Conservation (phyloP, 2,113 vertebrate genomes). For the Eira barbara region DNA sequence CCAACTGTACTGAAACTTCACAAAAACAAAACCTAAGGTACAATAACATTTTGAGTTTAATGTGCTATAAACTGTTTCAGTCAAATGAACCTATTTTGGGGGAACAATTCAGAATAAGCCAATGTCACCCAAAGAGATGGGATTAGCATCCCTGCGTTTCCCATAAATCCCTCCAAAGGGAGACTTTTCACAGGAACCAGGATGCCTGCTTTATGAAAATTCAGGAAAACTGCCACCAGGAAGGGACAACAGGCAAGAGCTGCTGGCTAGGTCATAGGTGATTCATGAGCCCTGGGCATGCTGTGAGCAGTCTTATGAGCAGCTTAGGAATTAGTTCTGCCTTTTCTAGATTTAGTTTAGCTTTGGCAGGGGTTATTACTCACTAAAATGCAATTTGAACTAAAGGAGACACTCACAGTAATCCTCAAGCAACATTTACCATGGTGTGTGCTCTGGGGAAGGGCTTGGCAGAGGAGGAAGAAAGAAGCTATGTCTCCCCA, state of each 20-base stretch:
- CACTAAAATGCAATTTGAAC: background rate
- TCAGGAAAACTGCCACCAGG: background rate
- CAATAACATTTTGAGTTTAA: background rate
- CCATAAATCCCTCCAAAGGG: background rate
- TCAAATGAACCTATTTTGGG: background rate
- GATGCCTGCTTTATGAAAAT: background rate
- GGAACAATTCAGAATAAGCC: background rate
- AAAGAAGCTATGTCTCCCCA: accelerated
- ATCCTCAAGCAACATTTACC: background rate
- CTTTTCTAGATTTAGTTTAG: background rate
- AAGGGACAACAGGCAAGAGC: background rate
- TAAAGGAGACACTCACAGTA: background rate
- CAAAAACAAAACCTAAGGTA: background rate
- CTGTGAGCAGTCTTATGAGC: background rate
- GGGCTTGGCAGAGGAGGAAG: background rate
- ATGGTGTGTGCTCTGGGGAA: background rate
- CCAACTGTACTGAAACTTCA: background rate
- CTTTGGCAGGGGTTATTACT: background rate
- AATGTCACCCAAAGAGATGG: background rate
- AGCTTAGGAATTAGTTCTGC: background rate
- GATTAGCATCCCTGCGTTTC: background rate
- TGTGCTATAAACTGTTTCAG: background rate
- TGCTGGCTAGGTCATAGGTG: background rate
- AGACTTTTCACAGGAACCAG: background rate
- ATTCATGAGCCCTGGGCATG: background rate